Conservation (phyloP, 2,113 vertebrate species). For the Heliornis fulica region DNA sequence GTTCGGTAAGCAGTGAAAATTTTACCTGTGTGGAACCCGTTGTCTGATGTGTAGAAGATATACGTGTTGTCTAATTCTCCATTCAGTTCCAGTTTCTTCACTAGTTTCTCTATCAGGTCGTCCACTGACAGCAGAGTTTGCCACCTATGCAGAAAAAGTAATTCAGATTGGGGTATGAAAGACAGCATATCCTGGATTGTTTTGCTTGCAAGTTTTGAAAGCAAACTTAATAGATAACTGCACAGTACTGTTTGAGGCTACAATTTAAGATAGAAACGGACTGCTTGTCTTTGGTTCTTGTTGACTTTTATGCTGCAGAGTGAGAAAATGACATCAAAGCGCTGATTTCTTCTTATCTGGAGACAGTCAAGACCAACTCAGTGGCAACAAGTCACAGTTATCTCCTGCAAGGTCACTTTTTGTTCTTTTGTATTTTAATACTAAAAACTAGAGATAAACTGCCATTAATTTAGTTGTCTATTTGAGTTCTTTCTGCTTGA, state of each 20-base stretch:
- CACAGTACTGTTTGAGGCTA: neutral
- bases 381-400: neutral
- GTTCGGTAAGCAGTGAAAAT: neutral
- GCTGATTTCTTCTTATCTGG: neutral
- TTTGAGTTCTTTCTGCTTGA: neutral
- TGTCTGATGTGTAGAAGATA: constrained; percentile 95
- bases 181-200: neutral
- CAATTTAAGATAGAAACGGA: neutral
- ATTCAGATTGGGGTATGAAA: neutral
- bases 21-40: constrained; percentile 94
- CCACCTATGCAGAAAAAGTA: constrained; percentile 79
- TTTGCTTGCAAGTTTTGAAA: neutral
- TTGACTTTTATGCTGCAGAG: neutral
- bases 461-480: neutral
- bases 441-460: too few relatives aligned
- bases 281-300: neutral
- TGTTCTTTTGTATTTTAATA: too few relatives aligned
- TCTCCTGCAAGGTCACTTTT: neutral
- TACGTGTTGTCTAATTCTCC: constrained; percentile 90
- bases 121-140: constrained; percentile 95
- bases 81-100: constrained; percentile 83
- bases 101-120: constrained; percentile 91
- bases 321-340: neutral
- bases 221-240: neutral
- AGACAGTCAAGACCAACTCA: neutral